phyloP scores from a whole-genome alignment of 1,140 invertebrate genomes.

The Cydia splendana region DNA sequence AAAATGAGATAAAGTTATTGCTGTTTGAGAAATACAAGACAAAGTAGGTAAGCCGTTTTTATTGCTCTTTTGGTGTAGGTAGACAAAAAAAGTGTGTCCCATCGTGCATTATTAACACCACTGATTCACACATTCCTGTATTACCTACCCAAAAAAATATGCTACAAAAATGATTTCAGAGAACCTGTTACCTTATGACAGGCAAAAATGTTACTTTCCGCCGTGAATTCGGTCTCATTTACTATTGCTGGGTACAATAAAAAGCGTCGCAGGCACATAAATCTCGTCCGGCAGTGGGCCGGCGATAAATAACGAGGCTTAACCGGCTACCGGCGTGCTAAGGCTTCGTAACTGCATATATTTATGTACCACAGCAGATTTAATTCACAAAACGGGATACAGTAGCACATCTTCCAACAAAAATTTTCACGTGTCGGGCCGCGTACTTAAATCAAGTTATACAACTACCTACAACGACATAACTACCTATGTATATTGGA shows the following conservation, averaged over 20 bases:
- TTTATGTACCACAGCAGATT: slow-evolving; percentile 2
- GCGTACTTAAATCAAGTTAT: no score
- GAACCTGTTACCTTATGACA: slow-evolving; percentile 19
- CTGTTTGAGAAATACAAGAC: no score
- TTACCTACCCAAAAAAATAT: neutral
- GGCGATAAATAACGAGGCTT: slow-evolving; percentile 64
- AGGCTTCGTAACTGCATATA: slow-evolving; percentile 20
- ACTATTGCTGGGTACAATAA: slow-evolving; percentile 35
- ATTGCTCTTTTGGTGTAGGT: no score
- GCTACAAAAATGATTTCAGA: neutral
- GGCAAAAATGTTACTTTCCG: slow-evolving; percentile 16
- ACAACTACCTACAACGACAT: no score
- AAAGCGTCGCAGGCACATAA: slow-evolving; percentile 50
- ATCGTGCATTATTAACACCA: no score
- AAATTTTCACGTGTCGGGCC: no score
- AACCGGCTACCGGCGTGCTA: slow-evolving; percentile 30
- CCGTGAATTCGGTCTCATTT: slow-evolving; percentile 20
- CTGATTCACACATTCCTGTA: neutral
- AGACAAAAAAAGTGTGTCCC: no score
- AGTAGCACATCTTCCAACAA: neutral
- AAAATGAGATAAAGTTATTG: no score
- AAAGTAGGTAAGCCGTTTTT: no score
- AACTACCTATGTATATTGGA: no score
- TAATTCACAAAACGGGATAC: neutral
- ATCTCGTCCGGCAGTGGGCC: slow-evolving; percentile 65